Evolutionary conservation across 2,797 vertebrate species (phyloP).

Genomic region (Periparus ater): DNA sequence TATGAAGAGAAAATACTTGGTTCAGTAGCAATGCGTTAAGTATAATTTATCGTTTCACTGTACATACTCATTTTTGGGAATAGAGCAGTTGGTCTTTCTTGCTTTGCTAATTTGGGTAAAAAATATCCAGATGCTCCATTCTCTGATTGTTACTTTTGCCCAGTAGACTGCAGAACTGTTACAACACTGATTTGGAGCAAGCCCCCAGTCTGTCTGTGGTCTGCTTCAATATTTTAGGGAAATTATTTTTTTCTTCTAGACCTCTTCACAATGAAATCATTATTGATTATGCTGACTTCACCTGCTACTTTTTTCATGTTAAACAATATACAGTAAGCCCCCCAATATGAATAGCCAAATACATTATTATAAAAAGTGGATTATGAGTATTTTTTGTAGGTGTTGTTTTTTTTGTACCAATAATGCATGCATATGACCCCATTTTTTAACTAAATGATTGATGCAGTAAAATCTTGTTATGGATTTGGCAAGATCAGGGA

Average conservation of each 20-base stretch:
- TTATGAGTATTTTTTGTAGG: not conserved
- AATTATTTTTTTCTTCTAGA: not conserved
- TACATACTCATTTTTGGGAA: not conserved
- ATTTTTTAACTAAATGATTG: not conserved
- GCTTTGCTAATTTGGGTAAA: not conserved
- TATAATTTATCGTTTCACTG: not conserved
- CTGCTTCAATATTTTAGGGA: not conserved
- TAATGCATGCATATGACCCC: not conserved
- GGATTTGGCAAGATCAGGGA: not conserved
- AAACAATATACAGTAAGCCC: not conserved
- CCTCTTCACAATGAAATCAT: not conserved
- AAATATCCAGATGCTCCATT: not conserved
- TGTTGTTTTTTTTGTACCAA: not conserved
- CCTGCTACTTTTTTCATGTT: not conserved
- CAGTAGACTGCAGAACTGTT: not conserved
- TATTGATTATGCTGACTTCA: not conserved
- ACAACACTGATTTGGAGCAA: not conserved
- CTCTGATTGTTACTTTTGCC: not conserved
- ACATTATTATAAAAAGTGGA: not conserved
- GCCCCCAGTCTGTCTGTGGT: not conserved
- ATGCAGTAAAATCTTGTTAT: not conserved
- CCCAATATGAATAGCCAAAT: not conserved
- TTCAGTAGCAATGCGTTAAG: not conserved
- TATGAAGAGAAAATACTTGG: not conserved
- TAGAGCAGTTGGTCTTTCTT: not conserved